A percentile compares a stretch with the other conserved stretches of the same genome.
Conservation (phyloP, 2,113 vertebrate genomes). For the Gasterosteus aculeatus region DNA sequence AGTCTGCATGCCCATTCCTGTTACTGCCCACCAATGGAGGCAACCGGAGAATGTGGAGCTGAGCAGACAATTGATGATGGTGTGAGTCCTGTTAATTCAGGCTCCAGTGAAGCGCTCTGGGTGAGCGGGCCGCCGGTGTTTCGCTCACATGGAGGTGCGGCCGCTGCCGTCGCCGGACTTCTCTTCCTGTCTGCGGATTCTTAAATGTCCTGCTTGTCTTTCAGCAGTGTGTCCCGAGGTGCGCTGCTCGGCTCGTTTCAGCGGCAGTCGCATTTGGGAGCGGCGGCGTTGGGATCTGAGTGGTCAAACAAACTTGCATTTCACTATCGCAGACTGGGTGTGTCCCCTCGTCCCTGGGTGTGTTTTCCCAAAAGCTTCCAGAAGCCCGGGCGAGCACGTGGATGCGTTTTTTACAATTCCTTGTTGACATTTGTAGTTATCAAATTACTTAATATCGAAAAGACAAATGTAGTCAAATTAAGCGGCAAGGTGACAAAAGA, state of each 20-base stretch:
- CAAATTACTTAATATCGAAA: not conserved
- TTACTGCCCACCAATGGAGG: slow-evolving; percentile 30
- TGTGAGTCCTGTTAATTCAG: slow-evolving; percentile 3
- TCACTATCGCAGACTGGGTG: slow-evolving; percentile 11
- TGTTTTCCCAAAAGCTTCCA: slow-evolving; percentile 19
- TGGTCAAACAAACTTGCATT: not conserved
- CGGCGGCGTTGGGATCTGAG: slow-evolving; percentile 7
- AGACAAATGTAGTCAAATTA: not conserved
- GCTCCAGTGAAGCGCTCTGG: not conserved
- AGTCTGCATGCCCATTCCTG: slow-evolving; percentile 53
- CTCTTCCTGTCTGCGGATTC: not conserved
- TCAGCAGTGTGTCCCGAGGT: slow-evolving; percentile 3
- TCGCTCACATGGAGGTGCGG: slow-evolving; percentile 13
- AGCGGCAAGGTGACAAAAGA: not conserved
- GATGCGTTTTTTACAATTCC: not conserved
- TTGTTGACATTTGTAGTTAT: not conserved
- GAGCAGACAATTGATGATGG: not conserved
- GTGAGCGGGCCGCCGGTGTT: not conserved
- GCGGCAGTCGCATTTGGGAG: not conserved
- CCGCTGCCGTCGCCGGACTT: slow-evolving; percentile 28
- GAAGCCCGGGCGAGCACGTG: not conserved
- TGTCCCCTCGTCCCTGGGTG: slow-evolving; percentile 30
- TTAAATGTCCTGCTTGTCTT: not conserved
- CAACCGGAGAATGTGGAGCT: slow-evolving; percentile 5
- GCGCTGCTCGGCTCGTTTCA: not conserved